Evolutionary conservation across 2,113 vertebrate species (phyloP).

Genomic region (Ctenodactylus gundi): DNA sequence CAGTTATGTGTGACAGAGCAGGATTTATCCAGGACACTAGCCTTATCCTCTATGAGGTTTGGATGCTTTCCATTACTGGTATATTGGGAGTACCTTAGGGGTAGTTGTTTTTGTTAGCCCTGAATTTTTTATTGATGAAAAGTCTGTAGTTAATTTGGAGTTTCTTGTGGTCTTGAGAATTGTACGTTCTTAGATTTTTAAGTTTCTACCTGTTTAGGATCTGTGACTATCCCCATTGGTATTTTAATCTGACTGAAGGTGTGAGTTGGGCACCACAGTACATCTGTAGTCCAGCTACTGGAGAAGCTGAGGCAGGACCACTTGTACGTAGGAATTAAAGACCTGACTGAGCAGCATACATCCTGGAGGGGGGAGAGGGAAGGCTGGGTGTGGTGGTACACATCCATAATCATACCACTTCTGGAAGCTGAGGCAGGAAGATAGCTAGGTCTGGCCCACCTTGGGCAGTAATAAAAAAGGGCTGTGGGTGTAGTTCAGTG

Average conservation of each 20-base stretch:
- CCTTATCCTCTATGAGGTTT: constrained; percentile 99
- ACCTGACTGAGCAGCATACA: not conserved
- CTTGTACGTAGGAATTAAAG: not conserved
- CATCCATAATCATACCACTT: too few species aligned
- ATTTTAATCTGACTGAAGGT: not conserved
- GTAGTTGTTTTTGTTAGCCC: not conserved
- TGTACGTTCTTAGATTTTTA: not conserved
- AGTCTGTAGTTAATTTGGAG: not conserved
- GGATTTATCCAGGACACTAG: constrained; percentile 99
- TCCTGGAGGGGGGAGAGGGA: not conserved
- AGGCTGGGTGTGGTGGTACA: too few species aligned
- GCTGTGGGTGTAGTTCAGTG: too few species aligned
- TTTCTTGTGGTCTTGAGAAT: not conserved
- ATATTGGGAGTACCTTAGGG: not conserved
- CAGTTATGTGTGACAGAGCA: constrained; percentile 99
- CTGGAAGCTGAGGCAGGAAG: too few species aligned
- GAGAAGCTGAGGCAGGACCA: too few species aligned
- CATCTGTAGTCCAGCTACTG: not conserved
- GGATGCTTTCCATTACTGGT: constrained; percentile 18
- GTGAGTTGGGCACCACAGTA: not conserved
- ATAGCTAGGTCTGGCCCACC: too few species aligned
- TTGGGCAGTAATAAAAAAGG: too few species aligned
- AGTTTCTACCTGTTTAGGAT: not conserved
- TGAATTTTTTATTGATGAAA: not conserved
- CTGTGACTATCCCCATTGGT: not conserved